Percentiles rank a stretch among this genome's conserved stretches.
phyloP scores from a whole-genome alignment of 2,113 vertebrate genomes.

The Cinclus cinclus region DNA sequence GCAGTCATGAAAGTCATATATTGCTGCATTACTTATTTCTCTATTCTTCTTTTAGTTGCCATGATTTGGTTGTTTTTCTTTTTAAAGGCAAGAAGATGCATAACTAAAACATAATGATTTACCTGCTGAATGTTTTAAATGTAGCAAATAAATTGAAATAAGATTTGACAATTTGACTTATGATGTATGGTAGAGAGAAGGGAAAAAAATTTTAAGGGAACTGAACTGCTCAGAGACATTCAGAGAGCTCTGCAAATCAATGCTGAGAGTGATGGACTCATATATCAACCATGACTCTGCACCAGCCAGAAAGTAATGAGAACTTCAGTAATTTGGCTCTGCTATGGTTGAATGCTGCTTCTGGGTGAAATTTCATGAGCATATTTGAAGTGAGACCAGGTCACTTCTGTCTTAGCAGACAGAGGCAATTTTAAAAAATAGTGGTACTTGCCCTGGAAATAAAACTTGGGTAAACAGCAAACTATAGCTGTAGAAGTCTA shows the following conservation, averaged over 20 bases:
- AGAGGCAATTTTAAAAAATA: not conserved
- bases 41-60: not conserved
- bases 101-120: not conserved
- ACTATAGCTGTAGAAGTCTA: not conserved
- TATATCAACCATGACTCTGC: conserved; percentile 54
- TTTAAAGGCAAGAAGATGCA: not conserved
- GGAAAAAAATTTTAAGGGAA: not conserved
- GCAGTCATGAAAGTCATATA: not conserved
- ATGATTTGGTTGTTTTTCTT: not conserved
- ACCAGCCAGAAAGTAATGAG: conserved; percentile 30
- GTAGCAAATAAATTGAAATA: conserved; percentile 6
- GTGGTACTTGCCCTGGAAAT: conserved; percentile 12
- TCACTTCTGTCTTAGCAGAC: not conserved
- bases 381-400: not conserved
- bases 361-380: conserved; percentile 35
- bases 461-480: conserved; percentile 4
- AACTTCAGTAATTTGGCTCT: conserved; percentile 45
- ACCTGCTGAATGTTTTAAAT: conserved; percentile 39
- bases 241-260: conserved; percentile 20
- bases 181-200: not conserved
- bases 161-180: conserved; percentile 17
- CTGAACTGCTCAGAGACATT: not conserved
- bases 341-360: conserved; percentile 43
- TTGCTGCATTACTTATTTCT: not conserved
- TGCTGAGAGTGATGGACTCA: conserved; percentile 14